These are phyloP conservation scores for Nipponacmea schrenckii DNA, from an alignment of 2,888 invertebrate species.

Conservation along the genomic window DNA sequence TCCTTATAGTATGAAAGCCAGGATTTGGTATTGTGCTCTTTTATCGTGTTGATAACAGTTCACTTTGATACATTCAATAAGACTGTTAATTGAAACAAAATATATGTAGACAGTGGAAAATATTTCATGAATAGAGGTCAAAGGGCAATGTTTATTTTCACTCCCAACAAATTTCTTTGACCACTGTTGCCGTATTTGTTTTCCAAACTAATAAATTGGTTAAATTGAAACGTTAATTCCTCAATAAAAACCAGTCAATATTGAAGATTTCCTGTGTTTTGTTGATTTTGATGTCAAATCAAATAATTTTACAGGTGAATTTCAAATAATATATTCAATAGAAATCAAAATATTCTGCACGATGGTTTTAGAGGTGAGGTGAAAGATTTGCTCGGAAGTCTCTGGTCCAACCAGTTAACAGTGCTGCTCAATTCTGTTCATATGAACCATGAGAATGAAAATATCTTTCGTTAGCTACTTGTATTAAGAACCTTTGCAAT, in stretches of 20 bases:
- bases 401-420: too few relatives aligned
- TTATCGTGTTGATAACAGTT: neutral
- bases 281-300: neutral
- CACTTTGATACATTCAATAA: neutral
- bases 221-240: neutral
- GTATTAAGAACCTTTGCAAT: too few relatives aligned
- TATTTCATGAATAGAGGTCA: neutral
- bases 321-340: neutral
- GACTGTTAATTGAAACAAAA: neutral
- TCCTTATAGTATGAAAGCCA: too few relatives aligned
- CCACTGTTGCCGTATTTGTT: neutral
- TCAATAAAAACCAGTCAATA: neutral
- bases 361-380: neutral
- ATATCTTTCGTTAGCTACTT: too few relatives aligned
- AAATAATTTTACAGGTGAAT: neutral
- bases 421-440: too few relatives aligned
- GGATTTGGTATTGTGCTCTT: too few relatives aligned
- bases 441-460: too few relatives aligned
- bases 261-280: constrained; percentile 5
- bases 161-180: neutral
- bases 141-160: constrained; percentile 9
- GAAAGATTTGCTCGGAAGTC: too few relatives aligned
- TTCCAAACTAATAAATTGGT: neutral
- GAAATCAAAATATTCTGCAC: neutral
- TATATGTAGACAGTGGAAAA: neutral